These are phyloP conservation scores for Plutomurus gul DNA, from an alignment of 1,140 invertebrate genomes.

Conservation along the genomic window DNA sequence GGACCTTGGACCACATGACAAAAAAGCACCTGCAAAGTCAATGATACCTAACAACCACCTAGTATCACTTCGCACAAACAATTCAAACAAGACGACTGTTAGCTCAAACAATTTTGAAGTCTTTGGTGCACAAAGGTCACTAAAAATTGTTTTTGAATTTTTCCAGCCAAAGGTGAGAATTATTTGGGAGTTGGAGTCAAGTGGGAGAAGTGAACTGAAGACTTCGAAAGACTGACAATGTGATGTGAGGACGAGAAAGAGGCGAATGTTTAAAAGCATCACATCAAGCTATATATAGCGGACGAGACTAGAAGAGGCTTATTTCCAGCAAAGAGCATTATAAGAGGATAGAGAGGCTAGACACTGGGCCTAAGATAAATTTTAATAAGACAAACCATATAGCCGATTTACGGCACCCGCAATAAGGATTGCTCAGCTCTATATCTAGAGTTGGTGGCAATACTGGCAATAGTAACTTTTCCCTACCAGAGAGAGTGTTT, in stretches of 20 bases:
- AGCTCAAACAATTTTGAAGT: too few relatives aligned
- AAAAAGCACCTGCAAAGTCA: too few relatives aligned
- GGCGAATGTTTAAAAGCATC: constrained; percentile 48
- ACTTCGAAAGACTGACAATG: constrained; percentile 41
- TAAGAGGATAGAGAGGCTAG: constrained; percentile 40
- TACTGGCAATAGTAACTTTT: background rate
- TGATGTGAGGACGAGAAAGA: constrained; percentile 34
- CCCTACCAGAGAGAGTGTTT: background rate
- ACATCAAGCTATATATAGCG: constrained; percentile 47
- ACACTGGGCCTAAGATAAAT: constrained; percentile 49
- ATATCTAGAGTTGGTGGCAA: background rate
- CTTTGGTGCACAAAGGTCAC: too few relatives aligned
- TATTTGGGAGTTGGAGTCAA: constrained; percentile 11
- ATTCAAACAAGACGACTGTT: too few relatives aligned
- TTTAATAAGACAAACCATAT: constrained; percentile 54
- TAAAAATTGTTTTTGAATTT: background rate
- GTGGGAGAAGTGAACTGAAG: constrained; percentile 43
- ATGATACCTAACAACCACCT: too few relatives aligned
- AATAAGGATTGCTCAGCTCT: constrained; percentile 36
- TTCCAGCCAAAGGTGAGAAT: constrained; percentile 5
- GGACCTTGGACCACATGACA: too few relatives aligned
- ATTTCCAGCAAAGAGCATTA: constrained; percentile 53
- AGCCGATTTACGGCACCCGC: constrained; percentile 46
- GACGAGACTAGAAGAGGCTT: constrained; percentile 43
- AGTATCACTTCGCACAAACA: too few relatives aligned